Evolutionary conservation across 2,797 vertebrate genomes (phyloP), one percentile per base, ranked within the genome.

Genomic region (Lophius americanus): DNA sequence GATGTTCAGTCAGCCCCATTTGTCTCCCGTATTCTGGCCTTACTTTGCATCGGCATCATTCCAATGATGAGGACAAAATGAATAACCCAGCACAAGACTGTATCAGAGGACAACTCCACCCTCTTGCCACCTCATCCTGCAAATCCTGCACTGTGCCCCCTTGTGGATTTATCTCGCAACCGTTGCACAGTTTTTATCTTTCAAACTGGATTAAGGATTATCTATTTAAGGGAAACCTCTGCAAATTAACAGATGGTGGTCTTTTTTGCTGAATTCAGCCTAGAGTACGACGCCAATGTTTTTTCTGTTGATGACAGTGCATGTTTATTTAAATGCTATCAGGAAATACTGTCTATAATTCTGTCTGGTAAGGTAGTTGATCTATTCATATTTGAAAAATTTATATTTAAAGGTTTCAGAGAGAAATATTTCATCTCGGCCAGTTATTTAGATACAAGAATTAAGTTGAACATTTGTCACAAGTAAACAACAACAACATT

Each of bases 191-290:
- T 64, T 76, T 55, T 2, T 43, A 1, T 56, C 35, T 64, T 62
- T 79, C 43, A 49, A 60, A 38, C 3, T 66, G 75, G 73, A 74
- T 70, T 62, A 48, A 62, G 84, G 88, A 91, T 92, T 86, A 91
- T 85, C 73, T 83, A 13, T 88, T 85, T 76, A 23, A 76, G 76
- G 62, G 73, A 86, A 81, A 83, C 89, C 83, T 88, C 68, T 61
- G 72, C 67, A 71, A 49, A 64, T 57, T 56, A 78, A 54, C 90
- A 91, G 85, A 90, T 90, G 87, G 84, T 70, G 65, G 49, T 75
- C 60, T 53, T 76, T 88, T 73, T 53, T 9, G 41, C 60, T 68
- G 32, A 74, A 63, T 73, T 68, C 49, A 61, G 9, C 52, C 23
- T 23, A 50, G 35, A 81, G 64, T 70, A 70, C 79, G 60, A 64